Evolutionary conservation across 1,140 invertebrate species (phyloP).

Genomic region (Zaprionus camerounensis): DNA sequence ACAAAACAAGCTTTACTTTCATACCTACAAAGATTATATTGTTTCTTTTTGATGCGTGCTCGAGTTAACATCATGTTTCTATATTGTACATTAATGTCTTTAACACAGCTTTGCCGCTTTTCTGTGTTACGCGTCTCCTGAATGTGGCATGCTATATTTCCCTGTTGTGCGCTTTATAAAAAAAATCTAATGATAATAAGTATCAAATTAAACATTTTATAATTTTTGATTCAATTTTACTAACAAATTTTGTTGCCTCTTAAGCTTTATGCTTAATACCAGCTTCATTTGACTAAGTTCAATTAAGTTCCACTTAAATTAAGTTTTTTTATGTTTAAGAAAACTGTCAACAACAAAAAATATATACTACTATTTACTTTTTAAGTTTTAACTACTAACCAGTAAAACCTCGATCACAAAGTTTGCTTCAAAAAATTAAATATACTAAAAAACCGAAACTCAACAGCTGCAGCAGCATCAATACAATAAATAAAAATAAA

Average conservation of each 20-base stretch:
- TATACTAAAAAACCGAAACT: slow-evolving; percentile 29
- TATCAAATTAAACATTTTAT: slow-evolving; percentile 33
- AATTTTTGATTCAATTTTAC: slow-evolving; percentile 54
- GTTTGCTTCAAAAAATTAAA: slow-evolving; percentile 62
- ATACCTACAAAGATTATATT: slow-evolving; percentile 4
- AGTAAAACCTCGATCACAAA: slow-evolving; percentile 71
- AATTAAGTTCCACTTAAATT: slow-evolving; percentile 43
- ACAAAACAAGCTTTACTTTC: slow-evolving; percentile 8
- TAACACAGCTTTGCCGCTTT: slow-evolving; percentile 38
- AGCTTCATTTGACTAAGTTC: slow-evolving; percentile 45
- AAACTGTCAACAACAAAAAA: slow-evolving; percentile 37
- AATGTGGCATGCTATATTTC: slow-evolving; percentile 63
- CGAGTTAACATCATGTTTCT: slow-evolving; percentile 12
- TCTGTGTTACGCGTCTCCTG: slow-evolving; percentile 59
- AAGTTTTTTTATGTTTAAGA: slow-evolving; percentile 47
- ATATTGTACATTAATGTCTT: slow-evolving; percentile 24
- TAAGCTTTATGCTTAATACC: slow-evolving; percentile 76
- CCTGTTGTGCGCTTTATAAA: slow-evolving; percentile 66
- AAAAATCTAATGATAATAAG: slow-evolving; percentile 25
- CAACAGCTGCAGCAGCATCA: slow-evolving; percentile 61
- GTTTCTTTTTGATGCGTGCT: slow-evolving; percentile 7
- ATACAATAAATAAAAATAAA: slow-evolving; percentile 54
- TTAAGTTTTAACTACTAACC: slow-evolving; percentile 76
- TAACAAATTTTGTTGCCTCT: slow-evolving; percentile 73
- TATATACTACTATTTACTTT: slow-evolving; percentile 38